Base-by-base conservation (phyloP, 2,888 invertebrate species). In the Lasioglossum morio region DNA sequence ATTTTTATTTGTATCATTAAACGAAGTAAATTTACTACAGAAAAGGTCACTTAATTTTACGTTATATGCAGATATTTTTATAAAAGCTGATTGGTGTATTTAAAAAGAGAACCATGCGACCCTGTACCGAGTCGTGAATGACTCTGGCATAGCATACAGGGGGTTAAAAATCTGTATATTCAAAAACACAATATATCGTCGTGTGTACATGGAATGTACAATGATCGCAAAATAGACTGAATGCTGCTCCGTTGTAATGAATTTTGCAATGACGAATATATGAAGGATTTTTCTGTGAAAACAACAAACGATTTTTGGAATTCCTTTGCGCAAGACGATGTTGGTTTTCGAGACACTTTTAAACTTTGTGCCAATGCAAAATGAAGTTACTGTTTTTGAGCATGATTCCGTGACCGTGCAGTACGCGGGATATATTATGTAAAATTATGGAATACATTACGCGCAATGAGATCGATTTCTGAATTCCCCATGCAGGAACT, bases 391-490 rank as follows among this genome's bases (percentile, higher is more conserved):
- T 77, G 37, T 82, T 73, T 70, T 82, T 57, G 69, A 82, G 69
- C 77, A 60, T 19, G 43, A 77, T 77, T 77, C 16, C 27, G 43
- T 27, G 48, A 34, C 8, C 60, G 23, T 63, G 43, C 75, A n/a
- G 76, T 40, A 76, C 69, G 43, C 46, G 43, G 48, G 69, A 77
- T 63, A 73, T 77, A 83, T 84, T 84, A 85, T 84, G 85, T 30
- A 84, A 85, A 85, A 75, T 85, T 85, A 85, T 84, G 84, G 79
- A 77, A 85, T 80, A 77, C 77, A 73, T 85, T 84, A 74, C 72
- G 43, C 30, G 34, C 74, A 74, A 75, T 76, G 73, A 84, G 80
- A 85, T 85, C 79, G 85, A 85, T 85, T 60, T 63, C 48, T 60
- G 53, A 79, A 84, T 77, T 70, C 60, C 57, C 60, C 57, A 63